Percentiles rank a stretch among this genome's conserved stretches.
Evolutionary conservation across 2,113 vertebrate genomes (phyloP).

Genomic region (Sterna hirundo): DNA sequence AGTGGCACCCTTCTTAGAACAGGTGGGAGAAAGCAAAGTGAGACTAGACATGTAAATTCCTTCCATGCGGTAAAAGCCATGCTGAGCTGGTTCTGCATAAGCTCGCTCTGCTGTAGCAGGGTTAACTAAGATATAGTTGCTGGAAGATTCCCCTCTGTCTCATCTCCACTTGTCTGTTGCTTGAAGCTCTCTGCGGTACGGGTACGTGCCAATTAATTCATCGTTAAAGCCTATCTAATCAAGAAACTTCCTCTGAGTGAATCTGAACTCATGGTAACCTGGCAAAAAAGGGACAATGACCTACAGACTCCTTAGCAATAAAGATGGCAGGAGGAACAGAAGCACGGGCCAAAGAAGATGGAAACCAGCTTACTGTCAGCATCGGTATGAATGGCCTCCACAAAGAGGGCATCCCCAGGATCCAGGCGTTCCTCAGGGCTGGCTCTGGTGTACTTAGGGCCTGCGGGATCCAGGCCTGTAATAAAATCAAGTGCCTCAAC

Average conservation of each 20-base stretch:
- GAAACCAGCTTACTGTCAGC: conserved; percentile 85
- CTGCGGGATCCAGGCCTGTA: conserved; percentile 90
- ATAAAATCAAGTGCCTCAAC: background rate
- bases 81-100: background rate
- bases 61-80: background rate
- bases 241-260: background rate
- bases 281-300: background rate
- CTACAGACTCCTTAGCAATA: background rate
- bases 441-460: conserved; percentile 87
- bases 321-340: background rate
- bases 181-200: background rate
- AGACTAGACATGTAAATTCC: background rate
- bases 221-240: background rate
- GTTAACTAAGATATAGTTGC: background rate
- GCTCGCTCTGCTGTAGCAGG: background rate
- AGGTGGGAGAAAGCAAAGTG: background rate
- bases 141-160: background rate
- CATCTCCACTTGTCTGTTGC: background rate
- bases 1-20: background rate
- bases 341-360: background rate
- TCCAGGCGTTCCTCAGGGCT: conserved; percentile 87
- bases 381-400: conserved; percentile 95
- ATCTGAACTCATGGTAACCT: background rate
- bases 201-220: background rate
- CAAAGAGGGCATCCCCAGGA: conserved; percentile 89